Base-by-base conservation (phyloP, 1,140 invertebrate species). In the Drosophila bocqueti region DNA sequence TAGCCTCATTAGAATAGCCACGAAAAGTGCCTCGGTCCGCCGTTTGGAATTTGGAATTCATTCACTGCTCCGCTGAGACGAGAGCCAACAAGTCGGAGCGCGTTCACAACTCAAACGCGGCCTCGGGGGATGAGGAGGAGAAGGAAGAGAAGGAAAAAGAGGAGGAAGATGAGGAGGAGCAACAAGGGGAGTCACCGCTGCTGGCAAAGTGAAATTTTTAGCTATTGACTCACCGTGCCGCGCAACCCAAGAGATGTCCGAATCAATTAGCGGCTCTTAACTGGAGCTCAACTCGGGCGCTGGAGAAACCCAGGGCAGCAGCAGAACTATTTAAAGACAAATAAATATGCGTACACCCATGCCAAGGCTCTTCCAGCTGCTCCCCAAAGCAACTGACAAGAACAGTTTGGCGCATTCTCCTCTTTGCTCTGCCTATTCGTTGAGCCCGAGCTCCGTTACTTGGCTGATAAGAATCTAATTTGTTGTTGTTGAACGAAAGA, bases 191-290 rank as follows among this genome's bases (percentile, higher is more conserved):
- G 67, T 73, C 47, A 31, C 58, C 11, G 61, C 21, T 18, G 29
- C 43, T 58, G 61, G 71, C 63, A 80, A 67, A 78, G 75, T 78
- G 75, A 78, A 78, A 78, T 78, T 78, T 57, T 60, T 36, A 59
- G 65, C 76, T 78, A 71, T 78, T 78, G 73, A 76, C 73, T 76
- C 74, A 76, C 59, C 24, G 60, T 61, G 40, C 52, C 69, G 71
- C 54, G 36, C 24, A 24, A 61, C 54, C 38, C 42, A 38, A 61
- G 55, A 76, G 73, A 68, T 68, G 74, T 77, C 50, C 59, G 50
- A 77, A 68, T 81, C 64, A 81, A 81, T 76, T 63, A 81, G 73
- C 79, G 79, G 63, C 59, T 81, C 58, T 81, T 81, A 81, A 63
- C 66, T 76, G 60, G 68, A 79, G 65, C 73, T 60, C 38, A 50